These are phyloP conservation scores for Grallaria varia DNA, from an alignment of 2,113 vertebrate genomes.

Conservation along the genomic window DNA sequence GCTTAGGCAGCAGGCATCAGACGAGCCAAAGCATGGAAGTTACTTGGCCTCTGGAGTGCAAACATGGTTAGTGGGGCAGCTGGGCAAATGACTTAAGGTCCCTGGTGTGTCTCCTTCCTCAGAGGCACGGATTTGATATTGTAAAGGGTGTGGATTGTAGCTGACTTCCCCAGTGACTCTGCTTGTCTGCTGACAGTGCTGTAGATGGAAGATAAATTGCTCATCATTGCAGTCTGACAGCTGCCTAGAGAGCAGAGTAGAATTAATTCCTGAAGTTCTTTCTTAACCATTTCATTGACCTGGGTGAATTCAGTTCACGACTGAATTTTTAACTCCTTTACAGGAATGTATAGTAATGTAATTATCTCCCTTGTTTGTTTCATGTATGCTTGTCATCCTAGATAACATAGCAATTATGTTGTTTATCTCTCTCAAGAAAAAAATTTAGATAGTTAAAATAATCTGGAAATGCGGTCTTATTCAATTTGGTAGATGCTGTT, in stretches of 20 bases:
- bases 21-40: background rate
- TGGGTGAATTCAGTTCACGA: background rate
- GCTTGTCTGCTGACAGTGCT: background rate
- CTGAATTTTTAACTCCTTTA: background rate
- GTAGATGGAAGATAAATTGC: conserved; percentile 41
- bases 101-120: background rate
- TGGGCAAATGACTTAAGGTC: background rate
- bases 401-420: background rate
- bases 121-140: background rate
- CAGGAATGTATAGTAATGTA: background rate
- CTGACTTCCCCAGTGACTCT: background rate
- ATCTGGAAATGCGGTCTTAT: background rate
- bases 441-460: background rate
- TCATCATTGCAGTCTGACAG: conserved; percentile 45
- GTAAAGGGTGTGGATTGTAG: background rate
- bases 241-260: background rate
- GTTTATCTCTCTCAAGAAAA: background rate
- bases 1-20: background rate
- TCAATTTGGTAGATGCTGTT: background rate
- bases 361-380: background rate
- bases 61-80: background rate
- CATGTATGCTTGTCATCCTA: background rate
- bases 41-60: background rate
- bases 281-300: conserved; percentile 38
- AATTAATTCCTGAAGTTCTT: conserved; percentile 17